Base-by-base conservation (phyloP, 1,140 invertebrate species). In the Drosophila asahinai region DNA sequence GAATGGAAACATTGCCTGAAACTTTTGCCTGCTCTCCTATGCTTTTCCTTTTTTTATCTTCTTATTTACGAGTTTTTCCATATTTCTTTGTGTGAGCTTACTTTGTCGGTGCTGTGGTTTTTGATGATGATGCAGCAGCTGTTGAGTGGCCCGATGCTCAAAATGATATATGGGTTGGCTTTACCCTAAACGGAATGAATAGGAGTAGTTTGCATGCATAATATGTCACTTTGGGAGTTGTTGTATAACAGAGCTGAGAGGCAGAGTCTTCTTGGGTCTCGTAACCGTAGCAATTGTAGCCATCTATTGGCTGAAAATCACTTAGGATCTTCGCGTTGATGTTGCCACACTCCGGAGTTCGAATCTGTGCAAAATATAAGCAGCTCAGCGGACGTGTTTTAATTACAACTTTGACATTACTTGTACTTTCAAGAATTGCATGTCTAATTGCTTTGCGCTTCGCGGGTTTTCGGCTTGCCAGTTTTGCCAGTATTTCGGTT, bases 371-470 rank as follows among this genome's bases (percentile, higher is more conserved):
- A 70, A 49, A 49, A 36, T 54, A 49, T 59, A 22, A 77, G 70
- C 60, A 66, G 45, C 48, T 68, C 66, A 19, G 51, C 73, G 58
- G 64, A 73, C 61, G 74, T 75, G 61, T 79, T 82, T 86, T 86
- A 82, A 86, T 86, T 86, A 82, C 83, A 80, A 80, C 77, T 86
- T 79, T 86, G 83, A 86, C 83, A 86, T 68, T 79, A 86, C 77
- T 51, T 84, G 71, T 72, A 86, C 83, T 82, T 86, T 86, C 83
- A 64, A 86, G 83, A 86, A 86, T 86, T 80, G 83, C 83, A 86
- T 86, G 83, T 86, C 83, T 86, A 86, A 86, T 86, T 86, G 83
- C 80, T 82, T 79, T 82, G 83, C 83, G 83, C 83, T 86, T 86
- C 66, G 68, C 61, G 63, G 48, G 30, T 64, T 70, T 48, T 68